Conservation (phyloP, 2,113 vertebrate species). For the Zonotrichia leucophrys region DNA sequence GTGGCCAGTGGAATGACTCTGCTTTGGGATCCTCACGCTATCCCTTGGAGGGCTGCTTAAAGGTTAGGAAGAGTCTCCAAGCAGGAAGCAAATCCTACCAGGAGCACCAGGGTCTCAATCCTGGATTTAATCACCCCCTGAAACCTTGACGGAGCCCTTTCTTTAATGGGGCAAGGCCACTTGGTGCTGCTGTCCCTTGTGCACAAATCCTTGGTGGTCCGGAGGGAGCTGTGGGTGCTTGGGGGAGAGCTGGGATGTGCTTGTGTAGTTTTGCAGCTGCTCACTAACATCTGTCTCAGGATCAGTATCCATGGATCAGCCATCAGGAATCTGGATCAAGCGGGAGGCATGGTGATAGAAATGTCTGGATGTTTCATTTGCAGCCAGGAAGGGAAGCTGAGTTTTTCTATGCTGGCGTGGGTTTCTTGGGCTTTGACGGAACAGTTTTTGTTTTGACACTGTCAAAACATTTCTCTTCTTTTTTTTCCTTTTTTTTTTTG, state of each 20-base stretch:
- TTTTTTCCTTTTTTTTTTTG: background rate
- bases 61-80: background rate
- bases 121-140: background rate
- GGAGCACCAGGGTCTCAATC: background rate
- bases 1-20: background rate
- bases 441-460: background rate
- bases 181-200: background rate
- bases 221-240: rapidly evolving
- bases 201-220: rapidly evolving
- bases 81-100: background rate
- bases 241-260: background rate
- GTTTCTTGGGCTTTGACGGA: background rate
- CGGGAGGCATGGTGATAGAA: background rate
- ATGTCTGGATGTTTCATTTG: background rate
- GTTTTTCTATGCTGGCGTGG: background rate
- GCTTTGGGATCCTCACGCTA: background rate
- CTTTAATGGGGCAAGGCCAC: background rate
- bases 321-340: background rate
- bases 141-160: background rate
- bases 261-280: background rate
- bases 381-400: background rate
- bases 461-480: background rate
- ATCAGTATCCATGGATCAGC: background rate
- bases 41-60: background rate
- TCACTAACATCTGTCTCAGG: background rate